Base-by-base conservation (phyloP, 1,140 invertebrate genomes). In the Parapsyche elsis region DNA sequence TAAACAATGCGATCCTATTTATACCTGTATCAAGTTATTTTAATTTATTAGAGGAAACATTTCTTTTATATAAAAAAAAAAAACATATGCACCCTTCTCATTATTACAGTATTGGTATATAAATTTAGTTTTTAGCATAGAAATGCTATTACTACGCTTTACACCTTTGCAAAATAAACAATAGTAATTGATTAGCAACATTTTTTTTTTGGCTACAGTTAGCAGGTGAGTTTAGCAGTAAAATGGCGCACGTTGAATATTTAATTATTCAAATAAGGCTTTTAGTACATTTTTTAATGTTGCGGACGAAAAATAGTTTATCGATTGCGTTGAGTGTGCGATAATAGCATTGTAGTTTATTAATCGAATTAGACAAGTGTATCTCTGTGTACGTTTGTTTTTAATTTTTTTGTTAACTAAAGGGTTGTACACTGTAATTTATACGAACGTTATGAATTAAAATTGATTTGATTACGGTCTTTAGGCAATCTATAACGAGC, bases 241-340 rank as follows among this genome's bases (percentile, higher is more conserved):
- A 61, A 61, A 16, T 38, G 30, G 21, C 21, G 57, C 19, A 61
- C 57, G 57, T 67, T 67, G 64, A 67, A 67, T 67, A 67, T 23
- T 67, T 67, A 67, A 67, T 67, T 67, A 67, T 67, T 67, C 64
- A 67, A 67, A 67, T 67, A 67, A 67, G 64, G 23, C 64, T 67
- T 67, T 67, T 67, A 67, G 24, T 67, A 24, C 64, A 24, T 26
- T 67, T 67, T 67, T 67, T 67, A 23, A 24, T 53, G 49, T 2
- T 53, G 12, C 2, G 12, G 2, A 12, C 49, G 49, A 14, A 53
- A 14, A 53, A 53, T 53, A 5, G 49, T 5, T 53, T 53, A 12
- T n/a, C 30, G 30, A 4, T 12, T 53, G 10, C 49, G 10, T 53
- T 5, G 2, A 53, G 49, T 53, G 49, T 53, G 49, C 49, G 49